phyloP scores from a whole-genome alignment of 2,113 vertebrate species.

The Crotalus viridis region DNA sequence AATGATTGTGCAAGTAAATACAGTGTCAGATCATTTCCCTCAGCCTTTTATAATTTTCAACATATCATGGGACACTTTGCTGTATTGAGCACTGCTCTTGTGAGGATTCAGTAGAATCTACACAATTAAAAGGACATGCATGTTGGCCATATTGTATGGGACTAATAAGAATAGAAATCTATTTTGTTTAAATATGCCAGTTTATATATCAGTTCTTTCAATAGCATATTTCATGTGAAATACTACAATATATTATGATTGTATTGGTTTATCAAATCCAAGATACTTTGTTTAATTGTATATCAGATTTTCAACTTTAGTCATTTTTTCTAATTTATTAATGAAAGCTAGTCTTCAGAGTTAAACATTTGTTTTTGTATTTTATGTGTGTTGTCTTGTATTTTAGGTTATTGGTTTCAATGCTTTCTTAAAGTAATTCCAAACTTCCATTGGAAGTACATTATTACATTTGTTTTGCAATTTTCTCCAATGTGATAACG shows the following conservation, averaged over 20 bases:
- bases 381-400: neutral
- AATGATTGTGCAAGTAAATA: neutral
- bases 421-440: conserved; percentile 5
- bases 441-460: neutral
- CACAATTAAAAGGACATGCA: neutral
- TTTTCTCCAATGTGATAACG: neutral
- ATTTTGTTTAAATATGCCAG: neutral
- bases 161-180: neutral
- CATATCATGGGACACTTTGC: too few species aligned
- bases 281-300: neutral
- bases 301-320: neutral
- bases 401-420: neutral
- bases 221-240: neutral
- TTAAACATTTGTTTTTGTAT: neutral
- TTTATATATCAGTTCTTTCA: neutral
- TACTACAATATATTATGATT: neutral
- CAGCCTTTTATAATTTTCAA: neutral
- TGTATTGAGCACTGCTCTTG: too few species aligned
- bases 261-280: neutral
- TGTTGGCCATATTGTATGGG: neutral
- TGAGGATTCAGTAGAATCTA: neutral
- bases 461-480: neutral
- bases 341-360: neutral
- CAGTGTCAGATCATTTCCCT: neutral
- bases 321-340: neutral